phyloP scores from a whole-genome alignment of 2,797 vertebrate genomes.

The Poeciliopsis gracilis region DNA sequence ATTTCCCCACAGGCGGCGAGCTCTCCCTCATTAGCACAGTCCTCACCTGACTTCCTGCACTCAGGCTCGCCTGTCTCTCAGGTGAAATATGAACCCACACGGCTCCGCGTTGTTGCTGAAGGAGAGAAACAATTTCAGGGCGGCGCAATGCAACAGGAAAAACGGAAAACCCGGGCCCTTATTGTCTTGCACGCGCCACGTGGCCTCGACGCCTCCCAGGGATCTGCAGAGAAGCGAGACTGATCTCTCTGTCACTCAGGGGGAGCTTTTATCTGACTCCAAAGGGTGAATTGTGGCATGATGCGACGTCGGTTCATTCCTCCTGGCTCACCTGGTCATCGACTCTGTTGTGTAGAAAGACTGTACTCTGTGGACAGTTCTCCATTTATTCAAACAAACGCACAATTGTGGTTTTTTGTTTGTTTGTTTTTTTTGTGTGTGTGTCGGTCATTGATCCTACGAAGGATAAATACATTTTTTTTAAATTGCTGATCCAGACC shows the following conservation, averaged over 20 bases:
- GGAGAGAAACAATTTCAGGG: constrained; percentile 31
- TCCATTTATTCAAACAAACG: neutral
- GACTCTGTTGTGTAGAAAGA: constrained; percentile 1
- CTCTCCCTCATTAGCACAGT: constrained; percentile 56
- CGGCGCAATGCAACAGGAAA: neutral
- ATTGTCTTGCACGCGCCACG: neutral
- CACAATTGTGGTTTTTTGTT: neutral
- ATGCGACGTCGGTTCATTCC: constrained; percentile 47
- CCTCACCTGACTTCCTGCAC: constrained; percentile 57
- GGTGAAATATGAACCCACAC: constrained; percentile 56
- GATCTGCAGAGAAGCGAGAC: constrained; percentile 20
- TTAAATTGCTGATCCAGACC: neutral
- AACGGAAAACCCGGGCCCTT: neutral
- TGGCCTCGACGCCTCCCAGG: constrained; percentile 7
- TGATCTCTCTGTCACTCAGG: constrained; percentile 38
- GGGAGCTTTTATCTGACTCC: constrained; percentile 58
- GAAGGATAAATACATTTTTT: neutral
- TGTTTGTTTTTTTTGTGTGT: neutral
- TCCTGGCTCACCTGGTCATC: constrained; percentile 38
- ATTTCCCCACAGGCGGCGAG: constrained; percentile 61
- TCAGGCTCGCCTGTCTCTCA: constrained; percentile 33
- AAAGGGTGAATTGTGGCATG: constrained; percentile 44
- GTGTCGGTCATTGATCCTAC: neutral
- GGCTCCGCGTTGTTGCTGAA: constrained; percentile 22
- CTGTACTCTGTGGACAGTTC: neutral